Percentiles rank a stretch among this genome's conserved stretches.
Conservation (phyloP, 2,113 vertebrate species). For the Pseudorhombus dupliciocellatus region DNA sequence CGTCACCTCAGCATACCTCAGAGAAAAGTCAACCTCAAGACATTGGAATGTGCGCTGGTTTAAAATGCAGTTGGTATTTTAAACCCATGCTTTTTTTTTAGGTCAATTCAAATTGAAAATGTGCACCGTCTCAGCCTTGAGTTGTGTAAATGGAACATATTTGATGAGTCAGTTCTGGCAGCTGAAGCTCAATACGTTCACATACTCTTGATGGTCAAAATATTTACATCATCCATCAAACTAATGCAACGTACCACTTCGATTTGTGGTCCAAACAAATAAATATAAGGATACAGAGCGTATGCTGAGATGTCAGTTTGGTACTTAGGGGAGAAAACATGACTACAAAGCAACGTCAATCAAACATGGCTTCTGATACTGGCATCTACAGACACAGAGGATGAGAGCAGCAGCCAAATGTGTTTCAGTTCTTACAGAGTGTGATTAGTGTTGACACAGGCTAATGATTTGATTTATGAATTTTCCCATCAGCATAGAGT, state of each 20-base stretch:
- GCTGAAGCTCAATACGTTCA: neutral
- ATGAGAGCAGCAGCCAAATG: slow-evolving; percentile 39
- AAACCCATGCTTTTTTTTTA: neutral
- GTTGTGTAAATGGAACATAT: neutral
- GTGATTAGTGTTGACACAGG: slow-evolving; percentile 27
- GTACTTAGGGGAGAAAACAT: neutral
- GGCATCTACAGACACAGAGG: slow-evolving; percentile 29
- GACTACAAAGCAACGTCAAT: slow-evolving; percentile 18
- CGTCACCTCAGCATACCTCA: slow-evolving; percentile 3
- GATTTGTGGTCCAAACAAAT: slow-evolving; percentile 55
- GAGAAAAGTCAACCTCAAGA: neutral
- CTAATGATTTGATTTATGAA: slow-evolving; percentile 8
- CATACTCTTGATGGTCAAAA: slow-evolving; percentile 2
- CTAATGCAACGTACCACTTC: slow-evolving; percentile 17
- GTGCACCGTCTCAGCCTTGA: neutral
- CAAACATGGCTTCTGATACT: slow-evolving; percentile 62
- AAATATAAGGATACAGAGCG: slow-evolving; percentile 51
- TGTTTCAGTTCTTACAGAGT: slow-evolving; percentile 26
- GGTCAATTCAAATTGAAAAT: slow-evolving; percentile 7
- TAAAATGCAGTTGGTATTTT: neutral
- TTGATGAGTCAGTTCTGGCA: neutral
- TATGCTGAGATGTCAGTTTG: slow-evolving; percentile 29
- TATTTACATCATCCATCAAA: neutral
- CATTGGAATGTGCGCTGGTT: neutral
- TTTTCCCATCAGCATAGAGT: slow-evolving; percentile 16